These are phyloP conservation scores for Pardosa pseudoannulata DNA, from an alignment of 2,888 invertebrate species.

Conservation along the genomic window DNA sequence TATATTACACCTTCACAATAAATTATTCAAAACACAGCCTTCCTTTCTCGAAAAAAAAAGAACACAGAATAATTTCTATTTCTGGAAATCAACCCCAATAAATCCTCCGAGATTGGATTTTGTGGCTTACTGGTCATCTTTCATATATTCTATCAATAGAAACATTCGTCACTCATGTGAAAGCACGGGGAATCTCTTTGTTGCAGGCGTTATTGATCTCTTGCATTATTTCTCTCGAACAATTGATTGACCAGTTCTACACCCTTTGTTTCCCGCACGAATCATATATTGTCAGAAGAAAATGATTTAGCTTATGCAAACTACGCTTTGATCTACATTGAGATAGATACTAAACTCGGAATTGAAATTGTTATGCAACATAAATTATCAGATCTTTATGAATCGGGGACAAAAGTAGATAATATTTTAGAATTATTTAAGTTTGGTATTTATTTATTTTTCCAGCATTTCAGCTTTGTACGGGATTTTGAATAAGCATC, in stretches of 20 bases:
- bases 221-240: neutral
- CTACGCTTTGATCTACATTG: neutral
- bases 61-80: too few relatives aligned
- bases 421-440: too few relatives aligned
- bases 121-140: constrained; percentile 3
- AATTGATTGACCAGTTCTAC: neutral
- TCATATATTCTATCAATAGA: constrained; percentile 7
- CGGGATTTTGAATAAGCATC: too few relatives aligned
- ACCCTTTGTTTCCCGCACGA: neutral
- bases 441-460: too few relatives aligned
- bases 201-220: neutral
- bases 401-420: too few relatives aligned
- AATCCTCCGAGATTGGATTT: neutral
- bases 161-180: neutral
- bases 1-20: too few relatives aligned
- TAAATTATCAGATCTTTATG: too few relatives aligned
- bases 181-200: neutral
- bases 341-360: too few relatives aligned
- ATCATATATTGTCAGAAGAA: neutral
- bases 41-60: too few relatives aligned
- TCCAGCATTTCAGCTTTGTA: too few relatives aligned
- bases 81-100: neutral
- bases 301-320: neutral
- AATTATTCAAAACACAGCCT: too few relatives aligned
- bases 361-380: too few relatives aligned